Conservation (phyloP, 2,888 invertebrate species). For the Ophion ellenae region DNA sequence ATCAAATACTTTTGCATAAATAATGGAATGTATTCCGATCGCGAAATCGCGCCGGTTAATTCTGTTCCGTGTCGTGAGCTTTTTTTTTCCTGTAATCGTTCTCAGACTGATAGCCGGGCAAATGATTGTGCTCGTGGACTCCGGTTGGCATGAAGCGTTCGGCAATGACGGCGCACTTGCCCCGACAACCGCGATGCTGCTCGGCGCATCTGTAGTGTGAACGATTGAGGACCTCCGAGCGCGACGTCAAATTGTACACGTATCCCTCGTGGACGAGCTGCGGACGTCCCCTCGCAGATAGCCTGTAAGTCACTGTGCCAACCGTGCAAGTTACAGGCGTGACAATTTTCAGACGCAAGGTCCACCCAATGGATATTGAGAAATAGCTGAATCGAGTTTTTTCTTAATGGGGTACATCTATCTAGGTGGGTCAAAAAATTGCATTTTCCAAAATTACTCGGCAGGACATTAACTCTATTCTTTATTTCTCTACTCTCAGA, state of each 20-base stretch:
- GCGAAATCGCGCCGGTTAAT: conserved; percentile 25
- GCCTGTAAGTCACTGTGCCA: conserved; percentile 75
- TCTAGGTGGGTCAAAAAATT: too few species aligned
- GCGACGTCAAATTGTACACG: conserved; percentile 78
- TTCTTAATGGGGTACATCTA: background rate
- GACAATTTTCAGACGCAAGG: background rate
- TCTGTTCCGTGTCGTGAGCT: conserved; percentile 69
- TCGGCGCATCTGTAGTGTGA: conserved; percentile 78
- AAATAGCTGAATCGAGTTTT: background rate
- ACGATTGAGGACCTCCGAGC: conserved; percentile 75
- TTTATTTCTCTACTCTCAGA: too few species aligned
- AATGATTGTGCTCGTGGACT: conserved; percentile 77
- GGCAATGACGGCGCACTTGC: conserved; percentile 78
- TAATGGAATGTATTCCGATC: conserved; percentile 30
- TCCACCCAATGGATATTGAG: background rate
- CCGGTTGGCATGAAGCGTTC: conserved; percentile 78
- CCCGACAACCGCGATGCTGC: conserved; percentile 78
- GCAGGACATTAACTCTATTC: too few species aligned
- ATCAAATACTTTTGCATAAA: conserved; percentile 45
- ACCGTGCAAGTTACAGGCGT: conserved; percentile 37
- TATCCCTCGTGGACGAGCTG: conserved; percentile 77
- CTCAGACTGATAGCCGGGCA: conserved; percentile 77
- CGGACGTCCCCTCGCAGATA: conserved; percentile 76
- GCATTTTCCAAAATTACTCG: too few species aligned
- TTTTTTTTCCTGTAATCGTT: conserved; percentile 77